Base-by-base conservation (phyloP, 2,888 invertebrate genomes). In the Oscheius onirici region DNA sequence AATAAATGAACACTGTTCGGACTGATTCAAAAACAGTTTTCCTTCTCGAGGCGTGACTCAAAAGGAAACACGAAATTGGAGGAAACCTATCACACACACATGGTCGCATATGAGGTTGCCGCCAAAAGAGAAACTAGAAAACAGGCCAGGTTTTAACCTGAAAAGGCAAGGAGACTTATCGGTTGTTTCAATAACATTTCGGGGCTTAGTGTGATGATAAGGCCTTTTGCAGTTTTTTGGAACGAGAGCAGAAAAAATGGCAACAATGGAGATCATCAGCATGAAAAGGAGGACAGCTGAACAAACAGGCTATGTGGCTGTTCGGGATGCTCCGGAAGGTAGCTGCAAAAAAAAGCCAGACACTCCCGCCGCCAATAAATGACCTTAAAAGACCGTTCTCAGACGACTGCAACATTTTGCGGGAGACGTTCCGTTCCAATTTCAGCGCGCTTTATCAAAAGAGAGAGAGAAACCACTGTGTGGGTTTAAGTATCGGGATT, bases 341-440 rank as follows among this genome's bases (percentile, higher is more conserved):
- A 13, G 2, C 8, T 52, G 51, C 6, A 17, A 52, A n/a, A 40
- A 2, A 40, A 8, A 24, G 17, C 24, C 60, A 17, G 60, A 22
- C 60, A 43, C 17, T 28, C 40, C 26, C 58, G 17, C 34, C 41
- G 20, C 34, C 34, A 58, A 41, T 60, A 60, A 60, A 41, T 60
- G 60, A 60, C 60, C 60, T 60, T 60, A 60, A 44, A 60, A 60
- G 22, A 22, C 20, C 20, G 58, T 40, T 60, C 60, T 20, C n/a
- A 28, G 26, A 28, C n/a, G 55, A 26, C 20, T 55, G 26, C 55
- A 24, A 28, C 28, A 28, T 13, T 55, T 28, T 26, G 26, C 26
- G 55, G 28, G 24, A 46, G 20, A 55, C 28, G n/a, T 17, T 11
- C 41, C 24, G 44, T 44, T 17, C 22, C 24, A 41, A 41, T 24